Percentiles rank a stretch among this genome's conserved stretches.
Conservation (phyloP, 1,140 invertebrate species). For the Pogonognathellus flavescens region DNA sequence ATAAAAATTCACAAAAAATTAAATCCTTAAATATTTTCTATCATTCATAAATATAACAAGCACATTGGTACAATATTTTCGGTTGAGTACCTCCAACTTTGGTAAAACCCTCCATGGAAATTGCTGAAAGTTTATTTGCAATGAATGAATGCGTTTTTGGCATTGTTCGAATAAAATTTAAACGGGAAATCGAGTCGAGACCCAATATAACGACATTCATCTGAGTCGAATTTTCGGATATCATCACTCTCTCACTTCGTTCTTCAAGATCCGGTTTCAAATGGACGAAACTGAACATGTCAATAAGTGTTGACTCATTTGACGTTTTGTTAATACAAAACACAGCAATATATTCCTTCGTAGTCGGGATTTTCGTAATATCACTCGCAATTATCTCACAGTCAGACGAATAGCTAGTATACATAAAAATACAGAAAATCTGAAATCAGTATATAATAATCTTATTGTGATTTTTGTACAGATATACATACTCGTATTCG, state of each 20-base stretch:
- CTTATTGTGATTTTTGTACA: neutral
- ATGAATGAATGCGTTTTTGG: slow-evolving; percentile 71
- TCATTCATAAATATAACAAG: no score
- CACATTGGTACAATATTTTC: no score
- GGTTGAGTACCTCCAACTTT: slow-evolving; percentile 67
- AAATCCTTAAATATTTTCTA: neutral
- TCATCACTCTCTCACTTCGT: neutral
- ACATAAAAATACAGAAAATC: no score
- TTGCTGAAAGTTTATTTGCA: slow-evolving; percentile 67
- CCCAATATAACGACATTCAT: slow-evolving; percentile 72
- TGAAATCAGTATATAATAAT: neutral
- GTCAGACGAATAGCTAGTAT: neutral
- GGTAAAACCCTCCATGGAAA: slow-evolving; percentile 69
- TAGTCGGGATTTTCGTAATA: slow-evolving; percentile 31
- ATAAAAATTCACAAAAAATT: neutral
- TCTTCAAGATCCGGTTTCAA: slow-evolving; percentile 69
- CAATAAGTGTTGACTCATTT: slow-evolving; percentile 73
- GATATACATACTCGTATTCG: neutral
- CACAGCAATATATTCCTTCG: slow-evolving; percentile 56
- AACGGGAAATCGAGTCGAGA: slow-evolving; percentile 74
- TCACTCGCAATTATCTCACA: slow-evolving; percentile 9
- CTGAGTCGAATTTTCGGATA: neutral
- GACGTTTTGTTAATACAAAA: neutral
- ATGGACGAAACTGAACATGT: slow-evolving; percentile 79
- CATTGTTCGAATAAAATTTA: slow-evolving; percentile 75